Percentiles rank a stretch among this genome's conserved stretches.
phyloP scores from a whole-genome alignment of 1,140 invertebrate genomes.

The Penaeus indicus region DNA sequence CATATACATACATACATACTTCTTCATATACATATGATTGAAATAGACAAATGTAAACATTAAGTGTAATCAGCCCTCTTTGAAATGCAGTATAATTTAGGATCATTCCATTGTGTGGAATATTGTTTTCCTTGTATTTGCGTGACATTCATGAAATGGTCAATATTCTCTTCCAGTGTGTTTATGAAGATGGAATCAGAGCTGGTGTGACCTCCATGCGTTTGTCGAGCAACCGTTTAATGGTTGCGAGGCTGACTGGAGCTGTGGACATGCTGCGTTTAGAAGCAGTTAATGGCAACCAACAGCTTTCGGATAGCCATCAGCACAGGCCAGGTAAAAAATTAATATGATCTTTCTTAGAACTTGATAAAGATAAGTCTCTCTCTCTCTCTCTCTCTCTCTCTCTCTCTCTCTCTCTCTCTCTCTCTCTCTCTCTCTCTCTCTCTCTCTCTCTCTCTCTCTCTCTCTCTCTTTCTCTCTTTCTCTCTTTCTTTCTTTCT shows the following conservation, averaged over 20 bases:
- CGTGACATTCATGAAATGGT: slow-evolving; percentile 2
- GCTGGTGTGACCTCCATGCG: slow-evolving; percentile 83
- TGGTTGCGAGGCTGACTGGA: slow-evolving; percentile 86
- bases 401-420: no score
- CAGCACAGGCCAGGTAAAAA: background rate
- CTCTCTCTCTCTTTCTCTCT: no score
- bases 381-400: no score
- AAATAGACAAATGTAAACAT: no score
- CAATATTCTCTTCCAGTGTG: slow-evolving; percentile 75
- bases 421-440: no score
- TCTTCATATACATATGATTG: no score
- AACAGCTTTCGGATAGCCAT: background rate
- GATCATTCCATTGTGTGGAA: background rate
- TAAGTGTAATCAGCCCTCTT: no score
- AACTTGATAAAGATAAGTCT: no score
- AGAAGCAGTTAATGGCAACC: slow-evolving; percentile 72
- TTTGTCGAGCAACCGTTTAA: slow-evolving; percentile 78
- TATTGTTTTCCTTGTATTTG: background rate
- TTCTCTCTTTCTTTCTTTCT: no score
- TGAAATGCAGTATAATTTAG: no score
- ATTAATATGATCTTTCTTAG: background rate
- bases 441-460: no score
- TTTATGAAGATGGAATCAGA: slow-evolving; percentile 80
- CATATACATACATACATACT: no score
- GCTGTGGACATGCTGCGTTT: slow-evolving; percentile 86